Conservation (phyloP, 2,797 vertebrate genomes). For the Otolemur crassicaudatus region DNA sequence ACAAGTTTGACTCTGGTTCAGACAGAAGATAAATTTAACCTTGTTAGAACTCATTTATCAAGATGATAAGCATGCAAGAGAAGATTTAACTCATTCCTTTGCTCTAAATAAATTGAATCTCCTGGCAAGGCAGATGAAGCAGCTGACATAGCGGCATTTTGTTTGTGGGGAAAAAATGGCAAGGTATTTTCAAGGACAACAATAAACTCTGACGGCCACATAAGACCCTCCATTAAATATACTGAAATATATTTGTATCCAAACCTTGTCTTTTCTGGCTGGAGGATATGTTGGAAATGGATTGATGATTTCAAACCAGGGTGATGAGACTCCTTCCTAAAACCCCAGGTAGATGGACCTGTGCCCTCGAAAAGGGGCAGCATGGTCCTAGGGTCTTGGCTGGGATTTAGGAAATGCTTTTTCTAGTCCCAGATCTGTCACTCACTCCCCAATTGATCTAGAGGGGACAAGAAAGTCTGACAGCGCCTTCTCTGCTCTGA, state of each 20-base stretch:
- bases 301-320: background rate
- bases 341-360: background rate
- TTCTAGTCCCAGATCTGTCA: background rate
- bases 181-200: slow-evolving; percentile 13
- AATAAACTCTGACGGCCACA: background rate
- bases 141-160: slow-evolving; percentile 12
- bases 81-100: slow-evolving; percentile 20
- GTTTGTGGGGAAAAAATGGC: background rate
- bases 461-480: background rate
- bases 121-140: background rate
- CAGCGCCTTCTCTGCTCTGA: background rate
- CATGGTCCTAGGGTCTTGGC: background rate
- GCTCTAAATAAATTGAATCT: background rate
- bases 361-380: background rate
- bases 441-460: background rate
- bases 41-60: slow-evolving; percentile 12
- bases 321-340: background rate
- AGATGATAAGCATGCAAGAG: background rate
- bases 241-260: background rate
- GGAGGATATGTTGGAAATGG: background rate
- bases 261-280: slow-evolving; percentile 15
- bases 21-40: slow-evolving; percentile 8
- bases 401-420: background rate
- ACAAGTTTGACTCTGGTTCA: background rate
- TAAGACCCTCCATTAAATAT: slow-evolving; percentile 7